A percentile compares a stretch with the other conserved stretches of the same genome.
These are phyloP conservation scores for Tilapia sparmanii DNA, from an alignment of 2,113 vertebrate genomes.

Conservation along the genomic window DNA sequence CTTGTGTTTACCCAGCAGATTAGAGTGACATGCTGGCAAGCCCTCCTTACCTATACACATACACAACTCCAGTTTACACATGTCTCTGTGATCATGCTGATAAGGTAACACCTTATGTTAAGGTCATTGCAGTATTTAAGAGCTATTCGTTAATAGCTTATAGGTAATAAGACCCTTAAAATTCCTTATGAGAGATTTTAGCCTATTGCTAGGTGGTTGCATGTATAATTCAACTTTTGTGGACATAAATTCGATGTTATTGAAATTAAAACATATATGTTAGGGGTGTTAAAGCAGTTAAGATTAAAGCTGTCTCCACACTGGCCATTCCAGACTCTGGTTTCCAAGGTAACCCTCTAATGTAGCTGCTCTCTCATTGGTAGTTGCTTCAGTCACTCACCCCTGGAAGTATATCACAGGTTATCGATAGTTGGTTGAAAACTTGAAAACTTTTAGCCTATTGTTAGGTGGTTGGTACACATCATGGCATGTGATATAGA, in stretches of 20 bases:
- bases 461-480: neutral
- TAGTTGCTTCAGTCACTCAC: neutral
- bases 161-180: neutral
- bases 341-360: neutral
- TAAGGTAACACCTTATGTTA: neutral
- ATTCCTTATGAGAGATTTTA: neutral
- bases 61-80: neutral
- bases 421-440: neutral
- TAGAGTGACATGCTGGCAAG: constrained; percentile 34
- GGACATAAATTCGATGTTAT: neutral
- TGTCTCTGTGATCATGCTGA: neutral
- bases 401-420: neutral
- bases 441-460: neutral
- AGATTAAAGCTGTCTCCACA: neutral
- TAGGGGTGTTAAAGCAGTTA: neutral
- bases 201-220: neutral
- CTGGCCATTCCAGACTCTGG: neutral
- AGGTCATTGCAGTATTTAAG: neutral
- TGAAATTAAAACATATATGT: neutral
- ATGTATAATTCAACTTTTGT: neutral
- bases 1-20: constrained; percentile 56
- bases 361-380: neutral
- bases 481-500: neutral
- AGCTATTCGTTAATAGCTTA: neutral
- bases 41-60: neutral